A percentile compares a stretch with the other conserved stretches of the same genome.
Conservation (phyloP, 53 echinoderm and acorn worm species). For the Holothuria scabra region DNA sequence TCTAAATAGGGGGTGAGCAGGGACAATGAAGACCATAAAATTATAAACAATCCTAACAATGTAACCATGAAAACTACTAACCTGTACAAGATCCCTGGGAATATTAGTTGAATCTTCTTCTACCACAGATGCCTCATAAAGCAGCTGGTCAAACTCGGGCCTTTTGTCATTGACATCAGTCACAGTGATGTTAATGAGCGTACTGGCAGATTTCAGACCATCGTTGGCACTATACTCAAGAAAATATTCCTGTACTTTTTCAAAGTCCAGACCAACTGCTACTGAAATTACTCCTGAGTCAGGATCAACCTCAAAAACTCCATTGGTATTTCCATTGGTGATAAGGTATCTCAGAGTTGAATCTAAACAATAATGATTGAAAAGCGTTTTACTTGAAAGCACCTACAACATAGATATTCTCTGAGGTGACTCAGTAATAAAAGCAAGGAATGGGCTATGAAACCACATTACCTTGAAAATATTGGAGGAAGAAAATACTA, state of each 20-base stretch:
- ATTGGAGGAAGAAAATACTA: no score
- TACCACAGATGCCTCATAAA: slow-evolving; percentile 55
- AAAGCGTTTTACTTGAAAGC: not conserved
- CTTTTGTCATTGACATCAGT: slow-evolving; percentile 79
- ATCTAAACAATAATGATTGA: slow-evolving; percentile 10
- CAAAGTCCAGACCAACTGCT: slow-evolving; percentile 83
- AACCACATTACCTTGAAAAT: no score
- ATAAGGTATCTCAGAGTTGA: slow-evolving; percentile 78
- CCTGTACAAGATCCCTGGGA: slow-evolving; percentile 67
- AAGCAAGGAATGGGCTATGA: no score
- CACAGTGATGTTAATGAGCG: slow-evolving; percentile 61
- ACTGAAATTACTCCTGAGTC: slow-evolving; percentile 68
- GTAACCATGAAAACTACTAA: slow-evolving; percentile 19
- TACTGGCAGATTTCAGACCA: slow-evolving; percentile 65
- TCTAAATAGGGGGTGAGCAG: no score
- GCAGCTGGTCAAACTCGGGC: slow-evolving; percentile 63
- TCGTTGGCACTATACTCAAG: slow-evolving; percentile 86
- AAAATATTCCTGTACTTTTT: slow-evolving; percentile 60
- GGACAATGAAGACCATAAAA: no score
- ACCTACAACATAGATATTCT: no score
- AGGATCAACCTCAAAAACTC: slow-evolving; percentile 80
- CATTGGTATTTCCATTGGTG: slow-evolving; percentile 77
- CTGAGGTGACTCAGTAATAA: no score
- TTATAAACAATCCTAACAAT: no score
- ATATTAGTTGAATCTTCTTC: slow-evolving; percentile 60